Evolutionary conservation across 2,113 vertebrate genomes (phyloP), one percentile per base, ranked within the genome.

Genomic region (Perccottus glenii): DNA sequence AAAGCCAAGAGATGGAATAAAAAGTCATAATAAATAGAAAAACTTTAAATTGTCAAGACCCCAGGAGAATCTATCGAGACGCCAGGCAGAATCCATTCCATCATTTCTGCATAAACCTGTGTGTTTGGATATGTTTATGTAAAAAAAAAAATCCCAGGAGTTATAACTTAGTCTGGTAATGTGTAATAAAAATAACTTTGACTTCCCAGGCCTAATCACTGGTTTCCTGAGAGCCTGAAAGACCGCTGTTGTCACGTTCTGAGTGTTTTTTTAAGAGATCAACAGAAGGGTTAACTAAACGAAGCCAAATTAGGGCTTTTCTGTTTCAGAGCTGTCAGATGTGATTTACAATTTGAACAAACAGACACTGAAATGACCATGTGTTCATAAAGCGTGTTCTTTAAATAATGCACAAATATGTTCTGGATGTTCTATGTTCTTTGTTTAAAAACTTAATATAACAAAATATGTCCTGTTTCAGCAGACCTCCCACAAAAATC

Each of bases 191-290:
- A 76, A 63, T 83, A 76, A 75, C 33, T 64, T 69, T 88, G 84
- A 88, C 78, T 85, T 78, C 19, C 19, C 1, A 27, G 19, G 19
- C 67, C 61, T 85, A 85, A 85, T 72, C 72, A 82, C 80, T 75
- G 84, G 67, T 87, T 87, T 88, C 87, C 87, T 87, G 85, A 11
- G 19, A 44, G 77, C 47, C 67, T 87, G 75, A 88, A 86, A 78
- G 76, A 57, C 60, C 38, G 75, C 50, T 80, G 84, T 84, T 89
- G 85, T 88, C 64, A 46, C 6, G 75, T 35, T 15, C 51, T 58
- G 43, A 61, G 55, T 52, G 47, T 53, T 32, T 53, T 78, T 76
- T 16, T 60, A 63, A 60, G 50, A 60, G 33, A 76, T 73, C 64
- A 48, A n/a, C 52, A n/a, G 6, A 60, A 62, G 64, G 76, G 75